Base-by-base conservation (phyloP, 2,888 invertebrate species). In the Orchestes rusci region DNA sequence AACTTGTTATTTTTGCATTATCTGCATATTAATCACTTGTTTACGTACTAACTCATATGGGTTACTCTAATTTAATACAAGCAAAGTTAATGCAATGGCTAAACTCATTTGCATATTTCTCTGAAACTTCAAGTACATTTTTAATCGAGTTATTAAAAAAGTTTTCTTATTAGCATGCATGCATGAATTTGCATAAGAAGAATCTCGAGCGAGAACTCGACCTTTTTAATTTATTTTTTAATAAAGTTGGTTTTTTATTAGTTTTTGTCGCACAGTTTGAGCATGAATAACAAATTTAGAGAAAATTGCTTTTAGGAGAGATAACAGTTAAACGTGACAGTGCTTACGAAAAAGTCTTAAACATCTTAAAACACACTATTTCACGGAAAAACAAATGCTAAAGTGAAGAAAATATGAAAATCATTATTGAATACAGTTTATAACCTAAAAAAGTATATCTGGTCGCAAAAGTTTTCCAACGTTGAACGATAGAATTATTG, bases 201-300 rank as follows among this genome's bases (percentile, higher is more conserved):
- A 35, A 40, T 17, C 15, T 45, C 29, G 13, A 50, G 51, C 46
- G 44, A 48, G 40, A 47, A 48, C 61, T 60, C 18, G 39, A 36
- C 12, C 20, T 36, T 36, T n/a, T 31, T 5, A 13, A 17, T 29
- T 19, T 35, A 42, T 35, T 42, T 16, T 34, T 13, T 19, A 34
- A 16, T 19, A 41, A 34, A 41, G 34, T 34, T 34, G 23, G 12
- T 12, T 31, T 10, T 31, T 31, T 31, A 12, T 7, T 12, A 23
- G 5, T 23, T 23, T 31, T 10, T 7, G 10, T 23, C 5, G 10
- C n/a, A n/a, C n/a, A n/a, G n/a, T n/a, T n/a, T n/a, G n/a, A n/a
- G n/a, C n/a, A n/a, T n/a, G n/a, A n/a, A n/a, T n/a, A n/a, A n/a
- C n/a, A n/a, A n/a, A n/a, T n/a, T n/a, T n/a, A n/a, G n/a, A n/a